Base-by-base conservation (phyloP, 2,113 vertebrate species). In the Atrichornis clamosus region DNA sequence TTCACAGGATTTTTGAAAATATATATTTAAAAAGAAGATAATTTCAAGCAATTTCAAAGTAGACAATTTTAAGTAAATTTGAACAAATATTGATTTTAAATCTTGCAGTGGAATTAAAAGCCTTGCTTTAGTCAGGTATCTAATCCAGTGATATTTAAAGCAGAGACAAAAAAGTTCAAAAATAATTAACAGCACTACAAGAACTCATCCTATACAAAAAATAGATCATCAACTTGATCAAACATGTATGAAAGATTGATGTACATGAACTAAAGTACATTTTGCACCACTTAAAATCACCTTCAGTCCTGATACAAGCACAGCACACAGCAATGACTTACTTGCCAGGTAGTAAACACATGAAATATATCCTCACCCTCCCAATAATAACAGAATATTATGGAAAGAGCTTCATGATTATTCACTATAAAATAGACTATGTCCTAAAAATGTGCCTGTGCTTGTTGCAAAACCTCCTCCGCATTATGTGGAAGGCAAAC, bases 141-240 rank as follows among this genome's bases (percentile, higher is more conserved):
- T 6, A 65, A 28, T 16, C 5, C 30, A 64, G 20, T 35, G 8
- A 47, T 49, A 30, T 22, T 21, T 18, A 73, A 87, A 68, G 11
- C 39, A 50, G 21, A 91, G 22, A 44, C 6, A 82, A 7, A 55
- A 27, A 47, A 33, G 4, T 41, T 90, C 16, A 56, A 86, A 86
- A 37, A 80, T 22, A 53, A 95, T 63, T 6, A 1, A 50, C 10
- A 74, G 30, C 11, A 68, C 7, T n/a, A 53, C 10, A 49, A 16
- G 41, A 72, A 69, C 8, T 32, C 4, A 60, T 28, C 13, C 7
- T 41, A 14, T 27, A 79, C 28, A 37, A 42, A 91, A 69, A 70
- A 33, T 1, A 35, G 3, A 47, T 53, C 0, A 64, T 58, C 14
- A 44, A 3, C 10, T 46, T 49, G 12, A 53, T 26, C 50, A 84